A percentile compares a stretch with the other conserved stretches of the same genome.
Conservation (phyloP, 2,797 vertebrate species). For the Melanotaenia nigrans region DNA sequence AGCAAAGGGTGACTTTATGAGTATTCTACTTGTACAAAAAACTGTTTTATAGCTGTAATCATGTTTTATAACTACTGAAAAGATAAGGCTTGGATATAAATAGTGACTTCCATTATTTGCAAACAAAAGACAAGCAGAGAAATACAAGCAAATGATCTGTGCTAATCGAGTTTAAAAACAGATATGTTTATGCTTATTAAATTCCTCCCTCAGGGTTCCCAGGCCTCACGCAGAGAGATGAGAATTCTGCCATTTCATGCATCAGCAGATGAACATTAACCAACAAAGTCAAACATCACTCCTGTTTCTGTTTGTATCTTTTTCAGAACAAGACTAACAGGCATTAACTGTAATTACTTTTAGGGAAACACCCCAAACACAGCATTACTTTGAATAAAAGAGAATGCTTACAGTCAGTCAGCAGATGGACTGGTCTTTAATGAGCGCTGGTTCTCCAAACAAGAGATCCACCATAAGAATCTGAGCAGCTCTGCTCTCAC, state of each 20-base stretch:
- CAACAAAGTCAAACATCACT: slow-evolving; percentile 47
- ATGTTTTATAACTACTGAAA: background rate
- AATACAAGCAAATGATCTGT: slow-evolving; percentile 32
- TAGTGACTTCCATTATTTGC: slow-evolving; percentile 13
- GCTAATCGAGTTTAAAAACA: slow-evolving; percentile 63
- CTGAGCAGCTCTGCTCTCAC: slow-evolving; percentile 44
- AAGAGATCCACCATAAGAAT: slow-evolving; percentile 45
- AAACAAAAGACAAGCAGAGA: slow-evolving; percentile 35
- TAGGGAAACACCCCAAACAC: slow-evolving; percentile 10
- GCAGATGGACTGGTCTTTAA: slow-evolving; percentile 68
- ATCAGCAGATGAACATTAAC: slow-evolving; percentile 51
- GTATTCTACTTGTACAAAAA: background rate
- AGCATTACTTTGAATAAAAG: slow-evolving; percentile 24
- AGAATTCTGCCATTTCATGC: slow-evolving; percentile 52
- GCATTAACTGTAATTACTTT: slow-evolving; percentile 42
- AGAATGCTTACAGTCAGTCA: slow-evolving; percentile 44
- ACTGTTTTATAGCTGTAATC: background rate
- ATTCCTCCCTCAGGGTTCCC: slow-evolving; percentile 46
- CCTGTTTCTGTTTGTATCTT: slow-evolving; percentile 38
- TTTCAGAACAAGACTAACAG: slow-evolving; percentile 39
- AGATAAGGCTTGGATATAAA: slow-evolving; percentile 17
- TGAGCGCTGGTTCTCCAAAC: slow-evolving; percentile 51
- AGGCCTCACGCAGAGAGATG: slow-evolving; percentile 30
- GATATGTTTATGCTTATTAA: slow-evolving; percentile 59
- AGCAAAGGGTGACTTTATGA: background rate